These are phyloP conservation scores for Argyresthia goedartella DNA, from an alignment of 2,888 invertebrate species.

Conservation along the genomic window DNA sequence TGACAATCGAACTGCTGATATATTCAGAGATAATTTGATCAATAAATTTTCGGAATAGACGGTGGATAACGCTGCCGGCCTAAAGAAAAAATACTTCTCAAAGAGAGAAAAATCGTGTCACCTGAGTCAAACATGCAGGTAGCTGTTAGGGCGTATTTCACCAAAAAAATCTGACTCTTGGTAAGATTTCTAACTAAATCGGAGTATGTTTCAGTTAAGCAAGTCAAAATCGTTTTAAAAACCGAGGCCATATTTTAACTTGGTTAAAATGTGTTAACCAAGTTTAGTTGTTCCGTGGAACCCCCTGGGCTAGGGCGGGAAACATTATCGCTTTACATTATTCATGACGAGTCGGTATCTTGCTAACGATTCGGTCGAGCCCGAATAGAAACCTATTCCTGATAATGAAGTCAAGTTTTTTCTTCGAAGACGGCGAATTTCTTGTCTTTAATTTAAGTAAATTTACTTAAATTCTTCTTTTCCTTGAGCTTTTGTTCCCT, in stretches of 20 bases:
- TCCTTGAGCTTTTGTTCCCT: background rate
- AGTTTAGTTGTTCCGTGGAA: too few species aligned
- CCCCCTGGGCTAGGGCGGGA: constrained; percentile 10
- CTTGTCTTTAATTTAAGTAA: constrained; percentile 28
- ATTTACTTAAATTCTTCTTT: background rate
- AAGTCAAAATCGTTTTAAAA: too few species aligned
- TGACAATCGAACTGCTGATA: too few species aligned
- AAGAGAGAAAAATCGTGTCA: constrained; percentile 24
- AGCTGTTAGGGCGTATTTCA: constrained; percentile 28
- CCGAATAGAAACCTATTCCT: constrained; percentile 43
- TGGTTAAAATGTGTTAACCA: too few species aligned
- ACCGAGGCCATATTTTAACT: too few species aligned
- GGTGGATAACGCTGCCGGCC: too few species aligned
- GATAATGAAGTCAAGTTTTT: constrained; percentile 57
- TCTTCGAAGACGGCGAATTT: constrained; percentile 32
- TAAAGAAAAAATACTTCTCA: constrained; percentile 30
- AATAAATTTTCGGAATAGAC: too few species aligned
- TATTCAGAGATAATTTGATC: too few species aligned
- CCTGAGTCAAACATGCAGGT: constrained; percentile 51
- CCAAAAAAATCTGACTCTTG: too few species aligned
- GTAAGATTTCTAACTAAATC: too few species aligned
- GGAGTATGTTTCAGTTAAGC: too few species aligned
- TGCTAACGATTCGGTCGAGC: constrained; percentile 50
- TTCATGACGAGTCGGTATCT: constrained; percentile 53
- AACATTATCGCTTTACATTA: constrained; percentile 60